Evolutionary conservation across 1,140 invertebrate genomes (phyloP).

Genomic region (Limonius californicus): DNA sequence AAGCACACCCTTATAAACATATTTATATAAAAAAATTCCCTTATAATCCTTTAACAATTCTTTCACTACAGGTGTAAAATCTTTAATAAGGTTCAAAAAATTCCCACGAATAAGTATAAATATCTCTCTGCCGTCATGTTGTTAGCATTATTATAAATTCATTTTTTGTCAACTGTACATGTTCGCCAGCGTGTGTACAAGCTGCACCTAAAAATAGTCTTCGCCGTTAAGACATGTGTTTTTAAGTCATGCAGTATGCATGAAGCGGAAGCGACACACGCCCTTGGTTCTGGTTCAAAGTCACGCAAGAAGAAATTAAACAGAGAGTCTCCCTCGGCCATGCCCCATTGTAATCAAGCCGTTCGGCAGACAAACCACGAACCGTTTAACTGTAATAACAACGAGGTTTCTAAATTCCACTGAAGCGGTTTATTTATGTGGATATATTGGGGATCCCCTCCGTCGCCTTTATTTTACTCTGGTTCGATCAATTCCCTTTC

Average conservation of each 20-base stretch:
- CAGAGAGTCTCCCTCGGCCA: neutral
- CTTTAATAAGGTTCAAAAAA: too few species aligned
- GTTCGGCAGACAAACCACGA: neutral
- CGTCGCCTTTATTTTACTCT: conserved; percentile 1
- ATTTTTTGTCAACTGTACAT: too few species aligned
- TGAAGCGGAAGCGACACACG: conserved; percentile 3
- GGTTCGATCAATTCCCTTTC: neutral
- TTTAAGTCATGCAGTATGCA: conserved; percentile 4
- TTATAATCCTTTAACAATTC: too few species aligned
- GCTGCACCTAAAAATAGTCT: neutral
- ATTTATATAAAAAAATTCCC: too few species aligned
- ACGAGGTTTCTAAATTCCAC: conserved; percentile 2
- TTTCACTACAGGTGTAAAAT: too few species aligned
- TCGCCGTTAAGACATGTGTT: conserved; percentile 1
- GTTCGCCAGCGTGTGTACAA: too few species aligned
- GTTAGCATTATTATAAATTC: too few species aligned
- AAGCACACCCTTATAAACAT: too few species aligned
- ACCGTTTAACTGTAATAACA: conserved; percentile 3
- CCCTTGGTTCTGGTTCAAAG: conserved; percentile 5
- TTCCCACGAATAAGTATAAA: too few species aligned
- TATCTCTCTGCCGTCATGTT: too few species aligned
- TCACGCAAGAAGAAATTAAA: conserved; percentile 5
- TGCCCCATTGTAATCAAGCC: neutral
- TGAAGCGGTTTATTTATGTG: conserved; percentile 3
- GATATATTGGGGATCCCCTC: neutral